phyloP scores from a whole-genome alignment of 1,140 invertebrate genomes.

The Drosophila repleta region DNA sequence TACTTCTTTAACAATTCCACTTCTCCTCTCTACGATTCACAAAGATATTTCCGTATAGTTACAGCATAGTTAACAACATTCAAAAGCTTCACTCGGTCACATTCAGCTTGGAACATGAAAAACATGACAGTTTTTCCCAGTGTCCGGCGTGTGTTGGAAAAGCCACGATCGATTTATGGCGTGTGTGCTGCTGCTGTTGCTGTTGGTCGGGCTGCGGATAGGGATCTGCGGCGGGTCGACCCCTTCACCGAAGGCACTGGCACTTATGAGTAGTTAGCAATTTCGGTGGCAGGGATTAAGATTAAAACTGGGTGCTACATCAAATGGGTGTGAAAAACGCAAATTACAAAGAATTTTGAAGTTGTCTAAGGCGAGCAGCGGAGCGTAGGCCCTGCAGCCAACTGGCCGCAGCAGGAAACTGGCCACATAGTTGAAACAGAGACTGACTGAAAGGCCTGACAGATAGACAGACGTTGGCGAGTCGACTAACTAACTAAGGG shows the following conservation, averaged over 20 bases:
- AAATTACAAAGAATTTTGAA: slow-evolving; percentile 78
- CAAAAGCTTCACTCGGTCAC: slow-evolving; percentile 10
- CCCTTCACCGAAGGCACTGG: slow-evolving; percentile 19
- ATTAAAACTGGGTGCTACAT: slow-evolving; percentile 78
- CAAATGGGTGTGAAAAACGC: slow-evolving; percentile 81
- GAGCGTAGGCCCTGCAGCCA: slow-evolving; percentile 43
- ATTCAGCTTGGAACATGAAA: slow-evolving; percentile 57
- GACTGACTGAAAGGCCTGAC: slow-evolving; percentile 42
- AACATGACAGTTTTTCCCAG: slow-evolving; percentile 75
- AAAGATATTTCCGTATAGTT: slow-evolving; percentile 32
- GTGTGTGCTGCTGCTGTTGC: slow-evolving; percentile 25
- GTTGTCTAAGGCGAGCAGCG: slow-evolving; percentile 4
- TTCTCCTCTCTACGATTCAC: slow-evolving; percentile 32
- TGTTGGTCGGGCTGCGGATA: slow-evolving; percentile 36
- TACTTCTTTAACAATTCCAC: slow-evolving; percentile 17
- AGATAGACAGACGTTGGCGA: slow-evolving; percentile 28
- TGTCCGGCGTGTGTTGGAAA: slow-evolving; percentile 21
- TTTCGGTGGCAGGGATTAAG: slow-evolving; percentile 80
- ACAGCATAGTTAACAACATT: slow-evolving; percentile 36
- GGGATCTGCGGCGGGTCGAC: slow-evolving; percentile 13
- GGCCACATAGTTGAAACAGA: slow-evolving; percentile 59
- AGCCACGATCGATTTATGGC: slow-evolving; percentile 52
- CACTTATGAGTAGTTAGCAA: slow-evolving; percentile 71
- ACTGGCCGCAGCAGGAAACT: slow-evolving; percentile 60
- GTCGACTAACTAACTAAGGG: slow-evolving; percentile 77